Percentiles rank a stretch among this genome's conserved stretches.
These are phyloP conservation scores for Liopterus haemorrhoidalis DNA, from an alignment of 2,888 invertebrate genomes.

Conservation along the genomic window DNA sequence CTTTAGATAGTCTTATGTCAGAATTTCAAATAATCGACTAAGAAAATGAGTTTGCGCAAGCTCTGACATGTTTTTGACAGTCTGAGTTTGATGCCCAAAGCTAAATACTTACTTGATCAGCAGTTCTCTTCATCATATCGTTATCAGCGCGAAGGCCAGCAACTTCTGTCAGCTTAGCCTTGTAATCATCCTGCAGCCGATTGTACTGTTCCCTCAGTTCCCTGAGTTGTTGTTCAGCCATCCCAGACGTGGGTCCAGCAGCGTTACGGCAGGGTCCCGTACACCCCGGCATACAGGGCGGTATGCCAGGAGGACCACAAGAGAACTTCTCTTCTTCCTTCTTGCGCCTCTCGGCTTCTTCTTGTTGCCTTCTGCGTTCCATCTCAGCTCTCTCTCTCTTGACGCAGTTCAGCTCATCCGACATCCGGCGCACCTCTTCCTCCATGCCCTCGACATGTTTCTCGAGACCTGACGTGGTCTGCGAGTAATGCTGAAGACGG, in stretches of 20 bases:
- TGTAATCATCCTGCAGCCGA: slow-evolving; percentile 61
- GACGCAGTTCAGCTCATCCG: slow-evolving; percentile 48
- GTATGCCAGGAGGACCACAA: slow-evolving; percentile 35
- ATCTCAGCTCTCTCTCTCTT: slow-evolving; percentile 50
- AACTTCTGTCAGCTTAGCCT: slow-evolving; percentile 62
- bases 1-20: no score
- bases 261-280: slow-evolving; percentile 38
- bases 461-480: slow-evolving; percentile 47
- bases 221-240: slow-evolving; percentile 52
- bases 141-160: slow-evolving; percentile 49
- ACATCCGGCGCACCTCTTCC: slow-evolving; percentile 53
- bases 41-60: no score
- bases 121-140: slow-evolving; percentile 47
- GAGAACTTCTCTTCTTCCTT: no score
- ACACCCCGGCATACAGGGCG: slow-evolving; percentile 30
- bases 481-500: slow-evolving; percentile 44
- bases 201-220: slow-evolving; percentile 57
- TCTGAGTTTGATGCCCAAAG: no score
- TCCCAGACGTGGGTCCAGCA: slow-evolving; percentile 31
- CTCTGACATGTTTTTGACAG: no score
- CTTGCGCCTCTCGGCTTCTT: slow-evolving; percentile 38
- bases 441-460: slow-evolving; percentile 57
- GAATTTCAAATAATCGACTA: no score
- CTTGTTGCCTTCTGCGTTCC: slow-evolving; percentile 42
- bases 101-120: no score